Conservation (phyloP, 37 sponge, comb jelly and placozoan species). For the Chondrosia reniformis region DNA sequence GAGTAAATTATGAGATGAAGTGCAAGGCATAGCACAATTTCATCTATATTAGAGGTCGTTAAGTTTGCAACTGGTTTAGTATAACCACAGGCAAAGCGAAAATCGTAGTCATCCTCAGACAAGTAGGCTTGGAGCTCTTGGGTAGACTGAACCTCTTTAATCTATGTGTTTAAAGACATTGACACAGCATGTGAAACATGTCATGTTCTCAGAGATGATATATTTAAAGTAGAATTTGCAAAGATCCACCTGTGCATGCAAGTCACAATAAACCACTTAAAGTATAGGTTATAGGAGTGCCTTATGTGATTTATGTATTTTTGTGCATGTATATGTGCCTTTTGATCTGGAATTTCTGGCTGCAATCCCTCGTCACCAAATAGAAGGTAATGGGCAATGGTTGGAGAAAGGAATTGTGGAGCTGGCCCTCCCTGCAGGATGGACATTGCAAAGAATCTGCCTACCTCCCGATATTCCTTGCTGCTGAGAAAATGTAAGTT, state of each 20-base stretch:
- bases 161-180: constrained; percentile 5
- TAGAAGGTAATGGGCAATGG: constrained; percentile 7
- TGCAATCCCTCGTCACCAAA: neutral
- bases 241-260: no score
- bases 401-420: neutral
- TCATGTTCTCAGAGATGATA: neutral
- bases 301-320: neutral
- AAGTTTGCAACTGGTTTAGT: neutral
- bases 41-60: neutral
- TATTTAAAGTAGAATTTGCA: no score
- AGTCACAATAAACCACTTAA: no score
- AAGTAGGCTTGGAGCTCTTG: constrained; percentile 11
- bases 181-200: constrained; percentile 13
- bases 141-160: constrained; percentile 13
- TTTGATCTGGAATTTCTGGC: neutral
- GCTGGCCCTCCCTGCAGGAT: neutral
- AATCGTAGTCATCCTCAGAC: neutral
- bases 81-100: neutral
- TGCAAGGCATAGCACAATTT: neutral
- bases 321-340: neutral
- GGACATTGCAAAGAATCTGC: neutral
- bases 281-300: no score
- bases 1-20: neutral
- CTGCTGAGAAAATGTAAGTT: neutral
- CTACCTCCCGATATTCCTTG: constrained; percentile 20